A percentile compares a stretch with the other conserved stretches of the same genome.
Conservation (phyloP, 2,797 vertebrate genomes). For the Hydrocynus forskahlii region DNA sequence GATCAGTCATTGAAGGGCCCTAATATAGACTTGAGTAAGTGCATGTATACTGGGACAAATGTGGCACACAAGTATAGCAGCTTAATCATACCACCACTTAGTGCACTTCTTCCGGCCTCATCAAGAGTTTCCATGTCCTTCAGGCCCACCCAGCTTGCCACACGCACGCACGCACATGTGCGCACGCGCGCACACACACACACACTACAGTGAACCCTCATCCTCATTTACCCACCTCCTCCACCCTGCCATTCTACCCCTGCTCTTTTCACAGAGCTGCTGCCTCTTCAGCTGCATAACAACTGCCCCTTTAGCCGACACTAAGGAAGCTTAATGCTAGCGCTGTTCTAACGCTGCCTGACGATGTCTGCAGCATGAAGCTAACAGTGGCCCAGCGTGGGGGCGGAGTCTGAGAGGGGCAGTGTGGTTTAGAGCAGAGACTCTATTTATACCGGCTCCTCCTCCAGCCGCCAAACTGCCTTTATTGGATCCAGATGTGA, state of each 20-base stretch:
- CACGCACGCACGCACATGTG: not conserved
- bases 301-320: conserved; percentile 20
- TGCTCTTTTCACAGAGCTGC: conserved; percentile 20
- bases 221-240: conserved; percentile 18
- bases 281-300: not conserved
- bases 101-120: conserved; percentile 18
- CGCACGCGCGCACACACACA: conserved; percentile 16
- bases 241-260: conserved; percentile 24
- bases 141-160: conserved; percentile 22
- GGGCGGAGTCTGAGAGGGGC: conserved; percentile 60
- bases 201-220: not conserved
- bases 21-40: not conserved
- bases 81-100: conserved; percentile 20
- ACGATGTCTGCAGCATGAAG: conserved; percentile 7
- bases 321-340: conserved; percentile 3
- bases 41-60: not conserved
- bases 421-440: conserved; percentile 73
- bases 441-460: conserved; percentile 78
- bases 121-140: conserved; percentile 25
- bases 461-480: conserved; percentile 67
- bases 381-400: conserved; percentile 44
- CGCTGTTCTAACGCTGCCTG: conserved; percentile 4
- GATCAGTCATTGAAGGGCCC: not conserved
- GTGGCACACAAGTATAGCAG: not conserved
- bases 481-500: conserved; percentile 82